Conservation (phyloP, 1,140 invertebrate genomes). For the Tribolium castaneum region DNA sequence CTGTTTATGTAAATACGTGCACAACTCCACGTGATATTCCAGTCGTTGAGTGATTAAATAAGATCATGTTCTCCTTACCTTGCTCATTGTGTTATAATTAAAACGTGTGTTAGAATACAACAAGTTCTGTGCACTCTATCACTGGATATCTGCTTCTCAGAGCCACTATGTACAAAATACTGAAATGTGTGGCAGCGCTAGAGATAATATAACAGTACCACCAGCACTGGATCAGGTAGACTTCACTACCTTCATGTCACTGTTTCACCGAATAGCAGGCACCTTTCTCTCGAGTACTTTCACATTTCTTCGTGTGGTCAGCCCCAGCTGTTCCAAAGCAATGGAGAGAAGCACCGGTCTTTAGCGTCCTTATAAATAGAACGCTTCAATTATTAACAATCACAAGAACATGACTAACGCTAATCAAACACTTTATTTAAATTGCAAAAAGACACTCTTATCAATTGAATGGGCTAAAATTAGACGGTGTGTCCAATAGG, state of each 20-base stretch:
- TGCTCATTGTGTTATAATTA: slow-evolving; percentile 1
- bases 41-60: not conserved
- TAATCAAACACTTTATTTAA: not conserved
- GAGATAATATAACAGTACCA: slow-evolving; percentile 39
- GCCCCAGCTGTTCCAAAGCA: slow-evolving; percentile 4
- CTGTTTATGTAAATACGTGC: slow-evolving; percentile 3
- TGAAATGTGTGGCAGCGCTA: slow-evolving; percentile 1
- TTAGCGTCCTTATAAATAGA: not conserved
- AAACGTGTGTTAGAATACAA: not conserved
- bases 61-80: slow-evolving; percentile 27
- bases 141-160: not conserved
- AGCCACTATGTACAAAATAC: slow-evolving; percentile 27
- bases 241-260: slow-evolving; percentile 22
- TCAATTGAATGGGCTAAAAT: not conserved
- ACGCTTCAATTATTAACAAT: slow-evolving; percentile 10
- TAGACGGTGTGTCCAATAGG: too few species aligned
- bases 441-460: not conserved
- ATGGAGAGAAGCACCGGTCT: not conserved
- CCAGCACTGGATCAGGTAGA: slow-evolving; percentile 31
- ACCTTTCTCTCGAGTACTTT: slow-evolving; percentile 37
- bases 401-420: slow-evolving; percentile 1
- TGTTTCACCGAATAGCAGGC: slow-evolving; percentile 19
- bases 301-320: slow-evolving; percentile 22
- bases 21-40: not conserved
- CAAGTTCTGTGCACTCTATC: not conserved